phyloP scores from a whole-genome alignment of 2,113 vertebrate species.

The Siphamia tubifer region DNA sequence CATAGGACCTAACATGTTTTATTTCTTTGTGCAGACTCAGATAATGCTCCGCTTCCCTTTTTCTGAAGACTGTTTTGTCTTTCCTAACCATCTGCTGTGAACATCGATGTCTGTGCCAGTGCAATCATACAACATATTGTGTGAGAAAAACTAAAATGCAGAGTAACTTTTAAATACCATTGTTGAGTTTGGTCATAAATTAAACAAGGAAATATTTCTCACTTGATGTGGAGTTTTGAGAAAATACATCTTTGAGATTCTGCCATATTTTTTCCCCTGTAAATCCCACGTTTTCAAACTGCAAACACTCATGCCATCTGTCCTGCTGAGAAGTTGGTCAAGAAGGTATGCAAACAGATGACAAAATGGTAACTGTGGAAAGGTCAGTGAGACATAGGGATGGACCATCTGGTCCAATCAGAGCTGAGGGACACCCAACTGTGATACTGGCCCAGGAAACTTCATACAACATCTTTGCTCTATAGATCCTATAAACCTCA shows the following conservation, averaged over 20 bases:
- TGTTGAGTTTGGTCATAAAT: too few relatives aligned
- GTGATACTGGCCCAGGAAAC: conserved; percentile 58
- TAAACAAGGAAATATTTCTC: background rate
- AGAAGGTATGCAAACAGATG: conserved; percentile 40
- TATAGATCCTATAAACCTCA: too few relatives aligned
- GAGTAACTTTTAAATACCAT: background rate
- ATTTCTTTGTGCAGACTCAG: background rate
- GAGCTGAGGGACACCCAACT: conserved; percentile 59
- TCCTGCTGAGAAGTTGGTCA: conserved; percentile 48
- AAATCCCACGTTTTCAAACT: background rate
- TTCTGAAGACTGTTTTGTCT: background rate
- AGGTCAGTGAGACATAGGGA: conserved; percentile 54
- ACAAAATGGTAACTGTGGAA: conserved; percentile 59
- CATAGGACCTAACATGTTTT: background rate
- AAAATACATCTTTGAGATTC: background rate
- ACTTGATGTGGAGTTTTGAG: background rate
- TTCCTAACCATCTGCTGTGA: conserved; percentile 16
- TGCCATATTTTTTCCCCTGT: background rate
- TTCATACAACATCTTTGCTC: conserved; percentile 45
- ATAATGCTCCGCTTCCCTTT: background rate
- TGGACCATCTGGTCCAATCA: conserved; percentile 69
- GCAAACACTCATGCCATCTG: conserved; percentile 25
- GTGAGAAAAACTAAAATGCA: background rate
- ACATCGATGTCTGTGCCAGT: background rate
- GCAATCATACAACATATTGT: background rate